Percentiles rank a stretch among this genome's conserved stretches.
phyloP scores from a whole-genome alignment of 2,113 vertebrate genomes.

The Sinocyclocheilus rhinocerous region DNA sequence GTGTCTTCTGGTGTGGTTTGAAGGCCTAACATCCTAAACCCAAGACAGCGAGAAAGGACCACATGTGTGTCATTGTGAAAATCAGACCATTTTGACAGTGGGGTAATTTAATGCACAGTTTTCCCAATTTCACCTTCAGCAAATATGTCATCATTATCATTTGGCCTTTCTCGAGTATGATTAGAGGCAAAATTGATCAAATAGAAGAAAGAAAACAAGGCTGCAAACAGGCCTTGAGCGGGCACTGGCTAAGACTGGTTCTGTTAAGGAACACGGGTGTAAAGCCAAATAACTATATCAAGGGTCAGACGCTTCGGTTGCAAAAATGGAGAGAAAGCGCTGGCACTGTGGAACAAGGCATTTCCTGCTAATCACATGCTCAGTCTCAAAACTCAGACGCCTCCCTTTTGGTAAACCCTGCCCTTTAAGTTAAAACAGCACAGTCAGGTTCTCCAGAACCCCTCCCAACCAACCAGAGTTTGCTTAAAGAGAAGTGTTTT shows the following conservation, averaged over 20 bases:
- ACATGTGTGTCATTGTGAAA: background rate
- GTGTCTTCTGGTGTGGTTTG: background rate
- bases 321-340: constrained; percentile 23
- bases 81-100: background rate
- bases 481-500: background rate
- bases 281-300: background rate
- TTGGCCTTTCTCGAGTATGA: background rate
- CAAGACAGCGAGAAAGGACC: background rate
- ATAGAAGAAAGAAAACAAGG: background rate
- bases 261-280: background rate
- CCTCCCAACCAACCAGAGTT: background rate
- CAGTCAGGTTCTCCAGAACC: constrained; percentile 11
- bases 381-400: background rate
- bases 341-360: constrained; percentile 36
- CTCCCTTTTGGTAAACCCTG: background rate
- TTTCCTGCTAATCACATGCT: constrained; percentile 9
- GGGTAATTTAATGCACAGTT: background rate
- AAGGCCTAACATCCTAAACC: background rate
- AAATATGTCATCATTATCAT: background rate
- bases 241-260: background rate
- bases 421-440: constrained; percentile 10
- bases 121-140: background rate
- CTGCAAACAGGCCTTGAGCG: background rate
- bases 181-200: background rate
- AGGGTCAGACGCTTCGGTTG: constrained; percentile 18